Evolutionary conservation across 1,140 invertebrate species (phyloP).

Genomic region (Saxidomus purpurata): DNA sequence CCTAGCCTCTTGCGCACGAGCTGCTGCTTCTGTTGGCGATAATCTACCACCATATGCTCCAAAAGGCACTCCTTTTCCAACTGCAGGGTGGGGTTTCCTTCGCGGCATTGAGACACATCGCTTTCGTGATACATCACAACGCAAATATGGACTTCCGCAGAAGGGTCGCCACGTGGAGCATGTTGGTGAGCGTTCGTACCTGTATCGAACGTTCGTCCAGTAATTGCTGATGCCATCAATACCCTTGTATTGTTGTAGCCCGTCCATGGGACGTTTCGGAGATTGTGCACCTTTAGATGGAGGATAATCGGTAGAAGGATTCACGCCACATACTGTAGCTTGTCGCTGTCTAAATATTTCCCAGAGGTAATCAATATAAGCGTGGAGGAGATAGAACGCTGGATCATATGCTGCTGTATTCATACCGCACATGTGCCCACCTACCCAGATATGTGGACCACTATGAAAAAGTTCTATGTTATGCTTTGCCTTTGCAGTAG

Average conservation of each 20-base stretch:
- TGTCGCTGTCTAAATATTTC: constrained; percentile 68
- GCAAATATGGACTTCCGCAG: constrained; percentile 27
- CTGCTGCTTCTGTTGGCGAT: not conserved
- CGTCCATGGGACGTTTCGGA: not conserved
- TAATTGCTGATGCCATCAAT: constrained; percentile 42
- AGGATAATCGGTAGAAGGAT: constrained; percentile 43
- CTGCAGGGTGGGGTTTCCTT: not conserved
- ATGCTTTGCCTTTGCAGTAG: constrained; percentile 51
- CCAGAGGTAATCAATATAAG: constrained; percentile 83
- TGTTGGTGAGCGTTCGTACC: constrained; percentile 19
- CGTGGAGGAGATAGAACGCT: constrained; percentile 85
- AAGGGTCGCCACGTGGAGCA: not conserved
- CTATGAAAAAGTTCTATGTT: constrained; percentile 76
- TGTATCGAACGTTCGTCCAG: constrained; percentile 38
- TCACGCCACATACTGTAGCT: not conserved
- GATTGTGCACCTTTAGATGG: not conserved
- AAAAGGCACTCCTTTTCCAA: not conserved
- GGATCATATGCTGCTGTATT: constrained; percentile 84
- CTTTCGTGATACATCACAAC: not conserved
- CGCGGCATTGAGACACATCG: constrained; percentile 10
- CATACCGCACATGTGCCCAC: constrained; percentile 76
- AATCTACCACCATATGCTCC: not conserved
- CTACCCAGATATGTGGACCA: constrained; percentile 74
- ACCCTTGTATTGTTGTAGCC: not conserved
- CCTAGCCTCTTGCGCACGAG: not conserved